Evolutionary conservation across 2,888 invertebrate genomes (phyloP).

Genomic region (Mylabris sibirica): DNA sequence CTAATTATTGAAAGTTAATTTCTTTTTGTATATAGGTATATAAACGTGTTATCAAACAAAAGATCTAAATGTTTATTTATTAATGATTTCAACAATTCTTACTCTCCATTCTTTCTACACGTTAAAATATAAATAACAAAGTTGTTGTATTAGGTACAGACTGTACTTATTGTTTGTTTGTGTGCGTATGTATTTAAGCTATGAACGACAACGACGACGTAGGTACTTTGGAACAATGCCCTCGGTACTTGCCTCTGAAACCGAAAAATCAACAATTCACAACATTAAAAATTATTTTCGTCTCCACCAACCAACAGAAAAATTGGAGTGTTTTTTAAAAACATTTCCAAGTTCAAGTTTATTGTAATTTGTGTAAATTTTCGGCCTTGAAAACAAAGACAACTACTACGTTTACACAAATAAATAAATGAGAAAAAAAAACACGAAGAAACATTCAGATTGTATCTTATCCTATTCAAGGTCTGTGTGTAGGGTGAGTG

Average conservation of each 20-base stretch:
- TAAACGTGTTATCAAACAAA: background rate
- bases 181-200: background rate
- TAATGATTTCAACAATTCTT: background rate
- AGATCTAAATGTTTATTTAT: background rate
- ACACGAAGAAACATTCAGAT: conserved; percentile 51
- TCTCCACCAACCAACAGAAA: too few relatives aligned
- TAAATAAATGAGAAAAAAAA: conserved; percentile 43
- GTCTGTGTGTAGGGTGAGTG: conserved; percentile 38
- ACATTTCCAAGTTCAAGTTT: background rate
- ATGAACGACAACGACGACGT: background rate
- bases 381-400: conserved; percentile 46
- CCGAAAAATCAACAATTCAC: background rate
- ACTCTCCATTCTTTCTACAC: background rate
- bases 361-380: conserved; percentile 36
- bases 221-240: conserved; percentile 2
- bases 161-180: conserved; percentile 3
- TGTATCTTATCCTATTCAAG: conserved; percentile 52
- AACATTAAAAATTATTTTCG: background rate
- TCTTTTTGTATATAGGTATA: background rate
- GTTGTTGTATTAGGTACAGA: background rate
- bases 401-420: background rate
- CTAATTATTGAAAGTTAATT: conserved; percentile 3
- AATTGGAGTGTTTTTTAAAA: too few relatives aligned
- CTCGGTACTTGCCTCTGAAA: background rate
- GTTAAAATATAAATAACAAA: conserved; percentile 2